Conservation (phyloP, 2,888 invertebrate species). For the Pammene fasciana region DNA sequence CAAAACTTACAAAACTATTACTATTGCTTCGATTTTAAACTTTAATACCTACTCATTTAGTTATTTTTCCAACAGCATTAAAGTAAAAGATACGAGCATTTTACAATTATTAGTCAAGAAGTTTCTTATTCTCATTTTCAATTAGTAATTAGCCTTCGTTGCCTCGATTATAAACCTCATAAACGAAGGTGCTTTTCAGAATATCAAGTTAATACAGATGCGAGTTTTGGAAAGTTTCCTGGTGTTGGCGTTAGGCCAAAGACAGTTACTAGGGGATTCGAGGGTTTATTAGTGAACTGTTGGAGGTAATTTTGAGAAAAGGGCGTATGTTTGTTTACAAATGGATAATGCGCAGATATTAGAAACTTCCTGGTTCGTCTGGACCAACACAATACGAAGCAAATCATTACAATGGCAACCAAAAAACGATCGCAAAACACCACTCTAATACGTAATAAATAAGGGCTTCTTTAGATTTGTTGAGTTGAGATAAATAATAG, state of each 20-base stretch:
- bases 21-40: background rate
- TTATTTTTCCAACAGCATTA: background rate
- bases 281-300: conserved; percentile 38
- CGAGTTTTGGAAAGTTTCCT: background rate
- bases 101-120: background rate
- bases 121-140: conserved; percentile 9
- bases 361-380: conserved; percentile 31
- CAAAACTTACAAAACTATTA: background rate
- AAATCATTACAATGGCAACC: background rate
- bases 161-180: conserved; percentile 1
- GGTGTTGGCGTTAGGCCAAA: conserved; percentile 33
- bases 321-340: conserved; percentile 32
- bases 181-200: background rate
- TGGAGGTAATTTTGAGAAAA: conserved; percentile 29
- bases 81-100: conserved; percentile 14
- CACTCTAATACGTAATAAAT: no score
- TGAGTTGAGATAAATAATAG: no score
- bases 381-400: background rate
- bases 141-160: background rate
- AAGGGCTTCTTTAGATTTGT: no score
- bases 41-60: background rate
- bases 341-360: conserved; percentile 29
- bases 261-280: conserved; percentile 21
- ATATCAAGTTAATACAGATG: background rate
- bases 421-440: no score